Conservation (phyloP, 2,888 invertebrate species). For the Eupithecia subfuscata region DNA sequence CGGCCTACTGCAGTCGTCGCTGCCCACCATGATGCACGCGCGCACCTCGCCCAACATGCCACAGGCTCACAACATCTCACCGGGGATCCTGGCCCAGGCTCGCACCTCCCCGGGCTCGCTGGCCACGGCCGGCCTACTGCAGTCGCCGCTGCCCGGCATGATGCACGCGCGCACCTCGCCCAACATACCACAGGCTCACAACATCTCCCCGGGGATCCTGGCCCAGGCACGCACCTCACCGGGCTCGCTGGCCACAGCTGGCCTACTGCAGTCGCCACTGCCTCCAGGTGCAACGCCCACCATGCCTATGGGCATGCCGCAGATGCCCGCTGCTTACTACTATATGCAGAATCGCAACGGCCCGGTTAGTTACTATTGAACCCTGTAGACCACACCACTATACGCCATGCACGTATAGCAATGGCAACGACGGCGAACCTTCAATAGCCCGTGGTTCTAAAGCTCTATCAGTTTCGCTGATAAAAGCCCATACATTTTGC, state of each 20-base stretch:
- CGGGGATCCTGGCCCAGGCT: conserved; percentile 40
- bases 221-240: conserved; percentile 20
- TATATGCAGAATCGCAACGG: conserved; percentile 76
- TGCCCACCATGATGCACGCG: conserved; percentile 15
- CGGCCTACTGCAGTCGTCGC: background rate
- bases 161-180: conserved; percentile 19
- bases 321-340: conserved; percentile 76
- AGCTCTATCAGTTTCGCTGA: background rate
- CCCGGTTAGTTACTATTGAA: conserved; percentile 75
- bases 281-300: background rate
- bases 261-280: background rate
- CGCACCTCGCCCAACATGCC: conserved; percentile 22
- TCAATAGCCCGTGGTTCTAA: background rate
- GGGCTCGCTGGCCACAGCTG: conserved; percentile 21
- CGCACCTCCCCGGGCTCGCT: conserved; percentile 19
- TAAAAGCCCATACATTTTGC: background rate
- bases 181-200: conserved; percentile 20
- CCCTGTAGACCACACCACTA: conserved; percentile 39
- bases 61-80: conserved; percentile 32
- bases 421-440: background rate
- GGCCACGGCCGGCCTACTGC: conserved; percentile 21
- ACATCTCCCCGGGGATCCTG: conserved; percentile 44
- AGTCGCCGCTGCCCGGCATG: background rate
- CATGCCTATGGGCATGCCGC: conserved; percentile 47
- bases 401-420: conserved; percentile 28